Base-by-base conservation (phyloP, 2,888 invertebrate genomes). In the Agrotis puta region DNA sequence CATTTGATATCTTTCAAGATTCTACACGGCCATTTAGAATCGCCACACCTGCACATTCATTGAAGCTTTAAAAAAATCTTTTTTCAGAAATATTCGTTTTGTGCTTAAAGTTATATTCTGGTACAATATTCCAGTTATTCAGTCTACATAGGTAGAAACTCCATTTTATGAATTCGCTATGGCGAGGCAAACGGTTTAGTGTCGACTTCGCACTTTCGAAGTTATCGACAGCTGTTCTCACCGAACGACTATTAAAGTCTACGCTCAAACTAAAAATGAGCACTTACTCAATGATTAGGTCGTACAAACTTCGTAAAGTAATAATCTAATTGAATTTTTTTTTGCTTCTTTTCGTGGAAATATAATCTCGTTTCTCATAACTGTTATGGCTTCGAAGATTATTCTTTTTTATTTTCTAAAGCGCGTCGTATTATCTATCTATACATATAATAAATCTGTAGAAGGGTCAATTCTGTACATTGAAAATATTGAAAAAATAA, bases 141-240 rank as follows among this genome's bases (percentile, higher is more conserved):
- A 33, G 27, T 63, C 81, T 79, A 81, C 85, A 82, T 86, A 87
- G 86, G 85, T 87, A 88, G 88, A 88, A 88, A 87, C 86, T 89
- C 82, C 85, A 86, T 90, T 89, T 88, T 84, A 88, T 87, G 87
- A 87, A 90, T 89, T 87, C 79, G 83, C 77, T 66, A 76, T 39
- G 58, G 53, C 66, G 68, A 65, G 75, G 69, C 85, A 85, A 86
- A 84, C 82, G 83, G 80, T 84, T 85, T 79, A 77, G 72, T 80
- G 81, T 80, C 81, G 82, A 88, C 83, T 89, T 86, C 78, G 86
- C 85, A 85, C 87, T 88, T 83, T 73, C 72, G 76, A 89, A 90
- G 78, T 90, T 89, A 82, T 80, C 88, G 88, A 87, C 92, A 92
- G 87, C 90, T 91, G 91, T 82, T 85, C 79, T 69, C 68, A 77